These are phyloP conservation scores for Melanotaenia maccullochi DNA, from an alignment of 2,797 vertebrate species.

Conservation along the genomic window DNA sequence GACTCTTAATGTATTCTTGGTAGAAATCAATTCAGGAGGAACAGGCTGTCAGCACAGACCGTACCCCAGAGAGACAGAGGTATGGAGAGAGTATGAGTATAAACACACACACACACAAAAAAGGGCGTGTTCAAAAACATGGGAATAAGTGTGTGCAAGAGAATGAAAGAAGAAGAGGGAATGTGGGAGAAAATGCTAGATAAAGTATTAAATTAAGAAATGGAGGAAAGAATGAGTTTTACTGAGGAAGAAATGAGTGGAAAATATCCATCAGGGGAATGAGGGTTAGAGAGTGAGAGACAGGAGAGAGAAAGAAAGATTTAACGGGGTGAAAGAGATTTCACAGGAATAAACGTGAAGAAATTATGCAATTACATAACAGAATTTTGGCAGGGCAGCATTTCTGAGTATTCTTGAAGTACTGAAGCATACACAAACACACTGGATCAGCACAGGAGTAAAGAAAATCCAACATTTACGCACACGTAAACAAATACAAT, in stretches of 20 bases:
- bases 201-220: constrained; percentile 32
- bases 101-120: constrained; percentile 14
- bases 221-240: constrained; percentile 23
- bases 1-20: constrained; percentile 76
- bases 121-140: constrained; percentile 40
- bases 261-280: constrained; percentile 30
- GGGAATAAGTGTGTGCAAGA: constrained; percentile 41
- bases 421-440: constrained; percentile 20
- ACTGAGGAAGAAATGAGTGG: constrained; percentile 6
- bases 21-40: constrained; percentile 72
- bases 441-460: constrained; percentile 14
- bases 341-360: constrained; percentile 76
- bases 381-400: constrained; percentile 63
- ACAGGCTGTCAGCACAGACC: constrained; percentile 70
- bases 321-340: constrained; percentile 60
- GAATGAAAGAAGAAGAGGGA: constrained; percentile 7
- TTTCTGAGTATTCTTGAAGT: constrained; percentile 62
- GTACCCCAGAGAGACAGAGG: constrained; percentile 54
- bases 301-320: constrained; percentile 32
- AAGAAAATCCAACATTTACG: constrained; percentile 35
- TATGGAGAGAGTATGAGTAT: constrained; percentile 24
- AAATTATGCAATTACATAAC: constrained; percentile 74
- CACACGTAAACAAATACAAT: constrained; percentile 24
- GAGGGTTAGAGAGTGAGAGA: constrained; percentile 14
- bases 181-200: constrained; percentile 13